These are phyloP conservation scores for Chlorospingus semifuscus DNA, from an alignment of 2,797 vertebrate genomes.

Conservation along the genomic window DNA sequence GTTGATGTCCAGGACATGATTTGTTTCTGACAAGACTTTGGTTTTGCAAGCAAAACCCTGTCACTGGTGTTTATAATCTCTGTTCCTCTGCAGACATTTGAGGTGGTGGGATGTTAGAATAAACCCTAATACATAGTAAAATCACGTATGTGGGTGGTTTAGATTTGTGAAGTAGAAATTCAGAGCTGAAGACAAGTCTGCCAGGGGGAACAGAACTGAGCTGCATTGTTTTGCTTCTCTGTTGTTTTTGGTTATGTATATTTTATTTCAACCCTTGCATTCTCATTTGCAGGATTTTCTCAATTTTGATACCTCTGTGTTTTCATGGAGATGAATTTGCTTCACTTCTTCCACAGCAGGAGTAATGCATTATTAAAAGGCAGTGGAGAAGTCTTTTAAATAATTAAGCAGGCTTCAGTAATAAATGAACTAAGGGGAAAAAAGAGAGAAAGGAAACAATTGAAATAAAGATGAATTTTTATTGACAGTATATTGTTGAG, in stretches of 20 bases:
- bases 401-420: constrained; percentile 87
- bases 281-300: not conserved
- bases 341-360: constrained; percentile 58
- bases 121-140: not conserved
- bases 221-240: not conserved
- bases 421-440: not conserved
- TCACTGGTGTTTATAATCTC: not conserved
- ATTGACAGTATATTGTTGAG: not conserved
- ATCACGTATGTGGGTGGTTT: accelerated
- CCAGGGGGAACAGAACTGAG: not conserved
- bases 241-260: not conserved
- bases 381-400: constrained; percentile 79
- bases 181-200: not conserved
- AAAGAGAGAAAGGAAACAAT: not conserved
- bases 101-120: not conserved
- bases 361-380: constrained; percentile 77
- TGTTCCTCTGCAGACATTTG: not conserved
- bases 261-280: not conserved
- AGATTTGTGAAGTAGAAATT: not conserved
- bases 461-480: constrained; percentile 5
- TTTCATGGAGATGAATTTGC: not conserved
- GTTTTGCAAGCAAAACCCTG: not conserved
- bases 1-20: not conserved
- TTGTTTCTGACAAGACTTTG: not conserved
- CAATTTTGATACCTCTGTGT: not conserved